Evolutionary conservation across 2,797 vertebrate species (phyloP), one percentile per base, ranked within the genome.

Genomic region (Natrix natrix): DNA sequence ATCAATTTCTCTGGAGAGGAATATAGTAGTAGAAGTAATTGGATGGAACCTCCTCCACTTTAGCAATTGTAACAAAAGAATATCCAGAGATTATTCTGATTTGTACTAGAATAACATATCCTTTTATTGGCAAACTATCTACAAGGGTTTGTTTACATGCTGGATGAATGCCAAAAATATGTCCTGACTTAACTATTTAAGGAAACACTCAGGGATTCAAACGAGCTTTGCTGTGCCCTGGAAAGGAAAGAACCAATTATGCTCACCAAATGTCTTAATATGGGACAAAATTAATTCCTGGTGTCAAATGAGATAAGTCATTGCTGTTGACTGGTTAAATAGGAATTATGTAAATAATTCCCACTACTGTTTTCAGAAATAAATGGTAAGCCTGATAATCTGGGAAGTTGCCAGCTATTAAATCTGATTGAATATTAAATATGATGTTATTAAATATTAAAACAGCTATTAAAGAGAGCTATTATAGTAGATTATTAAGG

Each of bases 311-410:
- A 55, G 12, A 69, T 57, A 89, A 86, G 37, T 60, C 60, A 24
- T 83, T 91, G 52, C 37, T 83, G 55, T 91, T 93, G 86, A 83
- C 8, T 88, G 57, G 91, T 54, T 66, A 91, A 63, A 89, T 22
- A 48, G 59, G 57, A 91, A 63, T 59, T 59, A 26, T 60, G 88
- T 66, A 88, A 83, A 57, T 91, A 83, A 61, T 22, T 88, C 57
- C 59, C 60, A 90, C 87, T 87, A 87, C 32, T 37, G 60, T 20
- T 89, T 86, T 59, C n/a, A 87, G 52, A 90, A 87, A 86, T 12
- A 32, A 90, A 57, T 86, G 11, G 32, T 89, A 93, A 86, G 7
- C 57, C 89, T 32, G 74, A 13, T 89, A 56, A 86, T 59, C 69
- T 93, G 83, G 87, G 63, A 60, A 3, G 14, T 13, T 91, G 69